Evolutionary conservation across 1,140 invertebrate genomes (phyloP), one percentile per base, ranked within the genome.

Genomic region (Gonatopus flavifemur): DNA sequence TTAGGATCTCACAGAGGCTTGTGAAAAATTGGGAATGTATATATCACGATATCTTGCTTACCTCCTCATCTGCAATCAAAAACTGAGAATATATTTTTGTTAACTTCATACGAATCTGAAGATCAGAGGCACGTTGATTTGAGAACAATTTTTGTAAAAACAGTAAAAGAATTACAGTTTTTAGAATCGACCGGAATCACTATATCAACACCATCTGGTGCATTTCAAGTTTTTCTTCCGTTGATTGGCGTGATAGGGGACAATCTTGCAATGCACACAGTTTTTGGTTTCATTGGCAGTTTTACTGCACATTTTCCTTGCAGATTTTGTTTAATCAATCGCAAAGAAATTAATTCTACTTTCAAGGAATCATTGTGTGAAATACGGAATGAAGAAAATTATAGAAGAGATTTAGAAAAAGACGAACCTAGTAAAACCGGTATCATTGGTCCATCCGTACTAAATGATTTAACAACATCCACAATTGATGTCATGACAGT

Each of bases 1-100:
- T 16, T 59, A 9, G 45, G 57, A 18, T 52, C 19, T 37, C 57
- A 52, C 15, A 52, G 49, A 55, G 52, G 57, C n/a, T 12, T 55
- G 24, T 45, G 39, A 19, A 59, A 59, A 33, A 13, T 47, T 8
- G 51, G 51, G 10, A 28, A 28, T 9, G 46, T 57, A 0, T 53
- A 53, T 40, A 45, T 57, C 21, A 43, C 49, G 24, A 22, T 58
- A 19, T 43, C 56, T 24, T 54, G 48, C 20, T 44, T 52, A 36
- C 57, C n/a, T n/a, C n/a, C n/a, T n/a, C n/a, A n/a, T n/a, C n/a
- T n/a, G n/a, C n/a, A n/a, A n/a, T n/a, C n/a, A n/a, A n/a, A n/a
- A n/a, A n/a, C n/a, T n/a, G n/a, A n/a, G n/a, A n/a, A n/a, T n/a
- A n/a, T n/a, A n/a, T 59, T 55, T 39, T 20, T 50, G 15, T 24